Base-by-base conservation (phyloP, 2,888 invertebrate genomes). In the Magallana nippona region DNA sequence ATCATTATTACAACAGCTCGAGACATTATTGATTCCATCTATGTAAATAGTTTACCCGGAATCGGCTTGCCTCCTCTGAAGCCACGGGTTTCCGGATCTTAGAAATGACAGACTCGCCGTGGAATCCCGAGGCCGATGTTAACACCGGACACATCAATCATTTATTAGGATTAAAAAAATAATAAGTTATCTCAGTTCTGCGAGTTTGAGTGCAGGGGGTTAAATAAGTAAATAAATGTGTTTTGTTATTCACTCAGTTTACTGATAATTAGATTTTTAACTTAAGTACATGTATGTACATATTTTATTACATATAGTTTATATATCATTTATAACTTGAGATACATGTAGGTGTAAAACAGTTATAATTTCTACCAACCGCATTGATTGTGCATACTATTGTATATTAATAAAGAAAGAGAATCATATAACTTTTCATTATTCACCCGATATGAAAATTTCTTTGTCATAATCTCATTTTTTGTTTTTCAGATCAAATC, bases 21-120 rank as follows among this genome's bases (percentile, higher is more conserved):
- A 71, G 27, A 71, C 71, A 32, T 22, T 13, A 27, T 71, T 71
- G 71, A 71, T 71, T 71, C 71, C 32, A 27, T 15, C 71, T 27
- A 71, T 27, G 27, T 32, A 71, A 71, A 71, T 27, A 71, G 71
- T 71, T 22, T 27, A 15, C 15, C 10, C 71, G 22, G 32, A 27
- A 27, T 11, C 27, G 13, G 5, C 27, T 15, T 13, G 27, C 15
- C 71, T 71, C 27, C 10, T 71, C 71, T 71, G 22, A 71, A 71
- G 27, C 27, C 27, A 2, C 71, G 63, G 27, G 63, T 22, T 63
- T 22, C 22, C 19, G 13, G 63, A 22, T 10, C 63, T 27, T 22
- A 22, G 63, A 22, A 63, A 27, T 27, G 71, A 60, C n/a, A 60
- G 60, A 1, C 2, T 19, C 19, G 2, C 15, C 32, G 2, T 13